These are phyloP conservation scores for Eupsilia transversa DNA, from an alignment of 2,888 invertebrate genomes.

Conservation along the genomic window DNA sequence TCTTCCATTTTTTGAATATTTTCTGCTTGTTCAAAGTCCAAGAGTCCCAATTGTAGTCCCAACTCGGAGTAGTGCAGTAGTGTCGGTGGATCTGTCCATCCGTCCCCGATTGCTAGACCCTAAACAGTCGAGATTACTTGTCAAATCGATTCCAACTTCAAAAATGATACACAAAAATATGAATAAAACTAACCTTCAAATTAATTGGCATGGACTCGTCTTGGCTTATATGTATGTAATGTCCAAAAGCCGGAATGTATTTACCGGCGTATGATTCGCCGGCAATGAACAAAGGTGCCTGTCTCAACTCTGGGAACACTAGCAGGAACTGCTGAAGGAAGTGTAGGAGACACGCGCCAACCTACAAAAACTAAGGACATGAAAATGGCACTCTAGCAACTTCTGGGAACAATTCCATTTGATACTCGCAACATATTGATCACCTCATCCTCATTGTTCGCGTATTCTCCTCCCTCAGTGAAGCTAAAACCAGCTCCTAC, in stretches of 20 bases:
- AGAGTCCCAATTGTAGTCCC: conserved; percentile 46
- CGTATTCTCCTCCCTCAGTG: conserved; percentile 28
- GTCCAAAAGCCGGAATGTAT: conserved; percentile 78
- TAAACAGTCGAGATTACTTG: not conserved
- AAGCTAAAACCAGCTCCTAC: conserved; percentile 80
- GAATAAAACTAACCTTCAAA: conserved; percentile 52
- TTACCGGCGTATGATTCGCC: conserved; percentile 53
- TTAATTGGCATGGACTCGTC: conserved; percentile 68
- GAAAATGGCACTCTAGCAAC: conserved; percentile 81
- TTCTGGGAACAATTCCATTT: conserved; percentile 78
- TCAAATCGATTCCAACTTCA: too few species aligned
- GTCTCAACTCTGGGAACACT: too few species aligned
- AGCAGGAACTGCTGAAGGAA: too few species aligned
- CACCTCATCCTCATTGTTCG: conserved; percentile 58
- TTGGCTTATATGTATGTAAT: conserved; percentile 60
- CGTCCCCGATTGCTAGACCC: conserved; percentile 61
- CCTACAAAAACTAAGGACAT: not conserved
- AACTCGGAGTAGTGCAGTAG: conserved; percentile 50
- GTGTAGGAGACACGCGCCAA: too few species aligned
- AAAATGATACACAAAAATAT: not conserved
- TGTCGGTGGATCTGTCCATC: conserved; percentile 55
- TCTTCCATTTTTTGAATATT: conserved; percentile 28
- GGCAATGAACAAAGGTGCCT: too few species aligned
- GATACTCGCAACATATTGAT: not conserved
- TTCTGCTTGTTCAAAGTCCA: conserved; percentile 46